Evolutionary conservation across 2,797 vertebrate genomes (phyloP), one percentile per base, ranked within the genome.

Genomic region (Onychomys torridus): DNA sequence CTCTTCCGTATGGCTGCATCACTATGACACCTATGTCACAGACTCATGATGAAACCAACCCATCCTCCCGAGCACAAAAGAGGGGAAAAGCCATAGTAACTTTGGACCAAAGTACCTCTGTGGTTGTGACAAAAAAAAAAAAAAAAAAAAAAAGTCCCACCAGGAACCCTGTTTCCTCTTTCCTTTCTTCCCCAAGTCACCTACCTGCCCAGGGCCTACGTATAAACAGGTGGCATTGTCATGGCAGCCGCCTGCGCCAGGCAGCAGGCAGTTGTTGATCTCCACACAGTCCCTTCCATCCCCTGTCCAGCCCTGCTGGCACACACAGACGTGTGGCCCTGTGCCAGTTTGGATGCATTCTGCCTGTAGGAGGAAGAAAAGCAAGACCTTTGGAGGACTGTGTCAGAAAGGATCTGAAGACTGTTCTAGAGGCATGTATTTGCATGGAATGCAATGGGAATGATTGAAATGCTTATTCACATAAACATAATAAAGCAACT

Each of bases 201-300:
- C 85, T 98, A 99, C 99, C 99, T 99, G 99, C 63, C 99, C 99
- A 0, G 99, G 99, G 13, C 99, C 99, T 0, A 99, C 0, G 0
- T 99, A 98, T 91, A 99, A 97, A 93, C 99, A 99, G 96, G 98
- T 99, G 69, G 99, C 99, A 0, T 99, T 99, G 92, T 94, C 0
- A 0, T 99, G 99, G 97, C 99, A 99, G 10, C 97, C 97, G 0
- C 99, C 98, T 0, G 16, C 9, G 5, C 98, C 40, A 1, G 98
- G 97, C 88, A 98, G 97, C 57, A 98, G 76, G 82, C 99, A 99
- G 96, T 99, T 99, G 98, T 99, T 99, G 97, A 99, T 98, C 94
- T 99, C 98, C 59, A 98, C 98, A 96, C 99, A 99, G 29, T 99
- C 99, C 79, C 98, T 98, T 81, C 99, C 99, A 2, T 99, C 97